Conservation (phyloP, 1,140 invertebrate species). For the Palaemon carinicauda region DNA sequence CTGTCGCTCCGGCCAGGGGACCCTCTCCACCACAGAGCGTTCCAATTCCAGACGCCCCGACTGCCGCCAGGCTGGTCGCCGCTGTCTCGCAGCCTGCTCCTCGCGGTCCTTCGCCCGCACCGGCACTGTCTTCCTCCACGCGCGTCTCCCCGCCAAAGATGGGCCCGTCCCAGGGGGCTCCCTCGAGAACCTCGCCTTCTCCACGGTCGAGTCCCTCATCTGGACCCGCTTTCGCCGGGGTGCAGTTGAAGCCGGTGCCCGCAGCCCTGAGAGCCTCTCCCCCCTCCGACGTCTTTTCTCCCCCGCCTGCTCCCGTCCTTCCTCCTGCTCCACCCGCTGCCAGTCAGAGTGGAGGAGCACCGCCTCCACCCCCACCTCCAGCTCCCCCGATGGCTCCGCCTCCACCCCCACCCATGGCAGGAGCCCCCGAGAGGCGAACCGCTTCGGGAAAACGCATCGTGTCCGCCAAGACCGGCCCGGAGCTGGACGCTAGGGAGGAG, state of each 20-base stretch:
- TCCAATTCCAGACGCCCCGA: background rate
- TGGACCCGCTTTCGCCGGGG: background rate
- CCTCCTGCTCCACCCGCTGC: constrained; percentile 21
- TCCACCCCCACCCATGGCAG: background rate
- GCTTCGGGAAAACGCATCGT: constrained; percentile 49
- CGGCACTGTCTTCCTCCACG: background rate
- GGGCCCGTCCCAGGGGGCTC: no score
- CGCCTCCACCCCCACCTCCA: background rate
- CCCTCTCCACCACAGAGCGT: no score
- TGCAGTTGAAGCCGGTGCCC: constrained; percentile 12
- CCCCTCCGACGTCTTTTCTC: background rate
- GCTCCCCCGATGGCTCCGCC: constrained; percentile 21
- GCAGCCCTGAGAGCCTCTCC: background rate
- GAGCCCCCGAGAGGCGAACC: constrained; percentile 45
- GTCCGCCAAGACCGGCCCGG: constrained; percentile 12
- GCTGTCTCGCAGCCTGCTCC: no score
- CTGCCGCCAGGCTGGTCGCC: no score
- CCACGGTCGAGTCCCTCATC: background rate
- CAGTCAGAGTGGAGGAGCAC: no score
- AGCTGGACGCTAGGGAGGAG: constrained; percentile 54
- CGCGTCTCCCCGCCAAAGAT: background rate
- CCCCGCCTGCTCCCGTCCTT: background rate
- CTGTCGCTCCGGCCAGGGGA: no score
- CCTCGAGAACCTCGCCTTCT: background rate
- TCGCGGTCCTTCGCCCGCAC: background rate